These are phyloP conservation scores for Pseudonaja textilis DNA, from an alignment of 2,113 vertebrate species.

Conservation along the genomic window DNA sequence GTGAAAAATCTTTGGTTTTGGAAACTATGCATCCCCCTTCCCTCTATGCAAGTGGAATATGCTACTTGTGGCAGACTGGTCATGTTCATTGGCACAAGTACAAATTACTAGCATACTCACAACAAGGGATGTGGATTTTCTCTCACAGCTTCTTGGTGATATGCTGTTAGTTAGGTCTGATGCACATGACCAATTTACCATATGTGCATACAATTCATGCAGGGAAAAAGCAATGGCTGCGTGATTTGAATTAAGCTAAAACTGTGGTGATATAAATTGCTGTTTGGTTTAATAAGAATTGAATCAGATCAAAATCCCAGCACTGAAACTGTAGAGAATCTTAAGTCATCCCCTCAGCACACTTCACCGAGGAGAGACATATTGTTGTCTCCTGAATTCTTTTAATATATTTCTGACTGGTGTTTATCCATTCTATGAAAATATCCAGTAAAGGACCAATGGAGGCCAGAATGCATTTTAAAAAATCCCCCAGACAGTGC, in stretches of 20 bases:
- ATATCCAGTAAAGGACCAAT: not conserved
- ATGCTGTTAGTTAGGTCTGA: conserved; percentile 30
- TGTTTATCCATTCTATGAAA: not conserved
- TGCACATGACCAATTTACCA: conserved; percentile 30
- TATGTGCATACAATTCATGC: not conserved
- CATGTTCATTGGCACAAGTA: conserved; percentile 29
- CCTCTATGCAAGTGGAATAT: not conserved
- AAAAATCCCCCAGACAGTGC: not conserved
- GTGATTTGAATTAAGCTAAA: conserved; percentile 18
- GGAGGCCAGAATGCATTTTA: not conserved
- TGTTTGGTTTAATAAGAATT: conserved; percentile 12
- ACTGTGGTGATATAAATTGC: conserved; percentile 11
- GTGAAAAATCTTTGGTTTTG: conserved; percentile 1
- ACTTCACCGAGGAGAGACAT: not conserved
- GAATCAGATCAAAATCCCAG: conserved; percentile 3
- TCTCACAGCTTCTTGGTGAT: conserved; percentile 29
- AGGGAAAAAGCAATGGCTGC: not conserved
- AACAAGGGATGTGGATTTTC: conserved; percentile 32
- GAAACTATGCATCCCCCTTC: not conserved
- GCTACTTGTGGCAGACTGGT: conserved; percentile 28
- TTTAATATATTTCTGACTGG: not conserved
- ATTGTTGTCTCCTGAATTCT: not conserved
- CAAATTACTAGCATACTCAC: conserved; percentile 24
- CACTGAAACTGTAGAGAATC: not conserved
- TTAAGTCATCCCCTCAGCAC: not conserved